phyloP scores from a whole-genome alignment of 2,113 vertebrate genomes.

The Hemiprocne comata region DNA sequence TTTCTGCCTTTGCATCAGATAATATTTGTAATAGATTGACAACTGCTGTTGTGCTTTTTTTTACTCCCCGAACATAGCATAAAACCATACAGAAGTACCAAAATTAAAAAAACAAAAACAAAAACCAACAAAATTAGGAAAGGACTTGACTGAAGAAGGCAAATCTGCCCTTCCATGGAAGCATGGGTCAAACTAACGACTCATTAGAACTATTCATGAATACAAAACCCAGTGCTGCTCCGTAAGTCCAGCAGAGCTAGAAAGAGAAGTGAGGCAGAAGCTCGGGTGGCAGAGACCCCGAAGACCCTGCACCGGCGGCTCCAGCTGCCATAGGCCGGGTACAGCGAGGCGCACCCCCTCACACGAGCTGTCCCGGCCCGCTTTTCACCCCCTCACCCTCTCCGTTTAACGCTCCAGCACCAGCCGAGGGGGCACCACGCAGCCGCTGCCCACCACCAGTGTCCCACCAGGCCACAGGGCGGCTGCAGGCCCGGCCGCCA shows the following conservation, averaged over 20 bases:
- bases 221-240: not conserved
- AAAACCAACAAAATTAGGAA: not conserved
- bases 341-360: too few relatives aligned
- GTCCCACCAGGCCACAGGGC: too few relatives aligned
- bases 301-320: too few relatives aligned
- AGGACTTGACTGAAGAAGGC: not conserved
- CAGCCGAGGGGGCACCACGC: not conserved
- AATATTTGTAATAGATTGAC: not conserved
- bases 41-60: accelerated
- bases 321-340: too few relatives aligned
- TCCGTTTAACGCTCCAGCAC: not conserved
- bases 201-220: accelerated
- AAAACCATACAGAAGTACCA: not conserved
- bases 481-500: not conserved
- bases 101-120: not conserved
- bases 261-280: not conserved
- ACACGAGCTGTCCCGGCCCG: too few relatives aligned
- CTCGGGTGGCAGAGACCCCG: too few relatives aligned
- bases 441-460: too few relatives aligned
- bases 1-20: not conserved
- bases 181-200: accelerated
- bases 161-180: not conserved
- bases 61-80: not conserved
- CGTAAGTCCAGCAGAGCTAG: not conserved
- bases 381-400: too few relatives aligned